Evolutionary conservation across 2,113 vertebrate genomes (phyloP).

Genomic region (Pedetes capensis): DNA sequence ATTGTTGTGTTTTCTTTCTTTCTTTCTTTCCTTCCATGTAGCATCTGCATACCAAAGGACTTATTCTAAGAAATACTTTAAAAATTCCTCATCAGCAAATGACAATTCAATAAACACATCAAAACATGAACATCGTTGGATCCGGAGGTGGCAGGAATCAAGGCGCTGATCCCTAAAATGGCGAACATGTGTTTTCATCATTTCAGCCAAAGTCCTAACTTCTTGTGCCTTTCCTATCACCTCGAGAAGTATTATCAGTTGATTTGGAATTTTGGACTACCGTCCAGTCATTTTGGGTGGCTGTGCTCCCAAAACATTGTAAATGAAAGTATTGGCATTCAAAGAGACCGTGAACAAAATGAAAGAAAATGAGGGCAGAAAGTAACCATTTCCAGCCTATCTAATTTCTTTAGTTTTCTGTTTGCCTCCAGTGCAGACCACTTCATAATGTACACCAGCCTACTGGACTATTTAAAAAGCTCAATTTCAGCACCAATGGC

Average conservation of each 20-base stretch:
- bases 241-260: constrained; percentile 81
- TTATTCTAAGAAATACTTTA: constrained; percentile 90
- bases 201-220: constrained; percentile 88
- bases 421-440: constrained; percentile 80
- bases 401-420: constrained; percentile 79
- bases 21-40: constrained; percentile 80
- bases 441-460: constrained; percentile 82
- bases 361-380: constrained; percentile 48
- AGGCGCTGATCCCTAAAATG: constrained; percentile 87
- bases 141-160: constrained; percentile 86
- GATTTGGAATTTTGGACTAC: constrained; percentile 80
- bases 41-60: constrained; percentile 94
- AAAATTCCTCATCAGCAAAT: constrained; percentile 88
- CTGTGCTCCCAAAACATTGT: constrained; percentile 77
- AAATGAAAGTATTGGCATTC: constrained; percentile 80
- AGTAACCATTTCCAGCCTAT: constrained; percentile 83
- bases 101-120: constrained; percentile 85
- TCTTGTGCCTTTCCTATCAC: constrained; percentile 88
- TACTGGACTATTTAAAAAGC: constrained; percentile 87
- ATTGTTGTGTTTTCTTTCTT: constrained; percentile 75
- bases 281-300: constrained; percentile 75
- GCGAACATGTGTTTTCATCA: constrained; percentile 81
- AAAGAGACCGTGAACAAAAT: constrained; percentile 74
- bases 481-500: constrained; percentile 85
- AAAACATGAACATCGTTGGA: constrained; percentile 88